Conservation (phyloP, 1,140 invertebrate genomes). For the Nephila pilipes region DNA sequence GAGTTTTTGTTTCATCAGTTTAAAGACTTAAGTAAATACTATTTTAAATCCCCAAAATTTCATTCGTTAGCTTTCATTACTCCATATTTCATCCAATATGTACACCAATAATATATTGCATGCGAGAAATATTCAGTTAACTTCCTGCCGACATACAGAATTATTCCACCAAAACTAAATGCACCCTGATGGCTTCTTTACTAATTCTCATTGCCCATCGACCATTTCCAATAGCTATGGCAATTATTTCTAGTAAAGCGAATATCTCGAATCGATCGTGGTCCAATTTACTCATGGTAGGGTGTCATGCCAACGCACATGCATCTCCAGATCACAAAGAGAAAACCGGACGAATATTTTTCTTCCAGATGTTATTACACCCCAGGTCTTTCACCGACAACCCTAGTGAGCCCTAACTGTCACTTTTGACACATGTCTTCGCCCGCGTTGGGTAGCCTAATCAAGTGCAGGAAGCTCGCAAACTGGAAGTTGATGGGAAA, state of each 20-base stretch:
- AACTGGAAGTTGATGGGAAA: background rate
- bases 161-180: background rate
- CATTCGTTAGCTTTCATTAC: too few species aligned
- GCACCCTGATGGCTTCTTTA: background rate
- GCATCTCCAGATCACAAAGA: conserved; percentile 45
- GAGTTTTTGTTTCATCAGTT: too few species aligned
- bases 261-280: background rate
- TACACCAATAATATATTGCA: too few species aligned
- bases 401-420: conserved; percentile 22
- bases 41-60: too few species aligned
- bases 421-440: conserved; percentile 47
- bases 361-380: conserved; percentile 47
- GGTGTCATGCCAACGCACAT: conserved; percentile 51
- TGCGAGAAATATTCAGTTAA: too few species aligned
- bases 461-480: background rate
- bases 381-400: conserved; percentile 6
- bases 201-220: background rate
- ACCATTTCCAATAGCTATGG: background rate
- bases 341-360: conserved; percentile 49
- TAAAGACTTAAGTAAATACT: too few species aligned
- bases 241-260: background rate
- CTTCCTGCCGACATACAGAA: too few species aligned
- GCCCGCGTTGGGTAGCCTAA: background rate
- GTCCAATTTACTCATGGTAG: conserved; percentile 22
- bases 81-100: too few species aligned